Conservation (phyloP, 2,797 vertebrate species). For the Ara ararauna region DNA sequence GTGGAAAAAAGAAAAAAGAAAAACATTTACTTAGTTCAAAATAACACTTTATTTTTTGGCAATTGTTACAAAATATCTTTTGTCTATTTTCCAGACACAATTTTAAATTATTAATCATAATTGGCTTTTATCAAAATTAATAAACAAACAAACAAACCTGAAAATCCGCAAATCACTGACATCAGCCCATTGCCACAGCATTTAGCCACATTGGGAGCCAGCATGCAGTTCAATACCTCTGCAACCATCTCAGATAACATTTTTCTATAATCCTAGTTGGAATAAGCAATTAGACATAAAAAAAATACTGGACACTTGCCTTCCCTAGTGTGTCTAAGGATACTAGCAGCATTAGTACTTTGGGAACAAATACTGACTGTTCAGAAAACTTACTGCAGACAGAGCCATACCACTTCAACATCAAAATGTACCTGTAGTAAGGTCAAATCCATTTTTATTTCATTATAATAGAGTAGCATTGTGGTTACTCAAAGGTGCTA, state of each 20-base stretch:
- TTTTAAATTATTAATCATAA: background rate
- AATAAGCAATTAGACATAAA: background rate
- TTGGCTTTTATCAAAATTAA: background rate
- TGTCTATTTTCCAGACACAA: background rate
- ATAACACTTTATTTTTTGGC: background rate
- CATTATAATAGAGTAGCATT: background rate
- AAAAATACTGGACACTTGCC: background rate
- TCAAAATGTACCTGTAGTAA: background rate
- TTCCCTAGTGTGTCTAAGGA: background rate
- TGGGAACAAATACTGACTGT: background rate
- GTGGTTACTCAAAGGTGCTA: background rate
- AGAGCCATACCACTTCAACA: background rate
- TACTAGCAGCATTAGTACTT: background rate
- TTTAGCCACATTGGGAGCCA: background rate
- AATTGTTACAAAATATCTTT: background rate
- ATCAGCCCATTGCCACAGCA: background rate
- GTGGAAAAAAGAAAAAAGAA: accelerated
- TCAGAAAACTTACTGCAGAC: background rate
- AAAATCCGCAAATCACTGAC: background rate
- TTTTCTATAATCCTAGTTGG: background rate
- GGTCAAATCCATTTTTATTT: background rate
- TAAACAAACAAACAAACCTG: background rate
- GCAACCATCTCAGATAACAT: background rate
- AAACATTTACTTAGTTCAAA: background rate
- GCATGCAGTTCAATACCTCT: background rate